These are phyloP conservation scores for Sciaenops ocellatus DNA, from an alignment of 2,797 vertebrate genomes.

Conservation along the genomic window DNA sequence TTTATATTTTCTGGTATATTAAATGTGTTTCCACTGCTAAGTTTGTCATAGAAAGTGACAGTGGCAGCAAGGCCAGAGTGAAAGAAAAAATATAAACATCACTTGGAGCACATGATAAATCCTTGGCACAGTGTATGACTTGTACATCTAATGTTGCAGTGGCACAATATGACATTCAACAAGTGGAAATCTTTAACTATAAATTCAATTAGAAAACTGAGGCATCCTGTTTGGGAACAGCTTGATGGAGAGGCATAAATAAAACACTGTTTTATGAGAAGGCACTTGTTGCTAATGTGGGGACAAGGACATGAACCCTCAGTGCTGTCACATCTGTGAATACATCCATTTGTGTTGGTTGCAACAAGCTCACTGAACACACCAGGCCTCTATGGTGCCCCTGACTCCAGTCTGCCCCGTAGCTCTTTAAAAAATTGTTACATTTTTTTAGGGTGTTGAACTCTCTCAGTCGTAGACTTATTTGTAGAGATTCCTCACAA, in stretches of 20 bases:
- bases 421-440: background rate
- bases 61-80: background rate
- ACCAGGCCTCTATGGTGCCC: background rate
- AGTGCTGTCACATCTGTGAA: background rate
- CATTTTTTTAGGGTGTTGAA: background rate
- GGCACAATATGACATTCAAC: background rate
- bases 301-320: slow-evolving; percentile 27
- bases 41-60: background rate
- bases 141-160: background rate
- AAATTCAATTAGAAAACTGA: slow-evolving; percentile 26
- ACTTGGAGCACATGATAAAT: background rate
- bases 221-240: slow-evolving; percentile 18
- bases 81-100: background rate
- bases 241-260: slow-evolving; percentile 53
- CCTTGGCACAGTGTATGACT: background rate
- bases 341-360: background rate
- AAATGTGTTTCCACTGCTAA: background rate
- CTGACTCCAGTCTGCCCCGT: background rate
- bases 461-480: background rate
- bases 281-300: slow-evolving; percentile 14
- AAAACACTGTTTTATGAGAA: slow-evolving; percentile 29
- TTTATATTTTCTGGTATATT: background rate
- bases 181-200: slow-evolving; percentile 20
- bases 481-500: background rate
- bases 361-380: background rate